Evolutionary conservation across 2,797 vertebrate species (phyloP), one percentile per base, ranked within the genome.

Genomic region (Hippoglossus hippoglossus): DNA sequence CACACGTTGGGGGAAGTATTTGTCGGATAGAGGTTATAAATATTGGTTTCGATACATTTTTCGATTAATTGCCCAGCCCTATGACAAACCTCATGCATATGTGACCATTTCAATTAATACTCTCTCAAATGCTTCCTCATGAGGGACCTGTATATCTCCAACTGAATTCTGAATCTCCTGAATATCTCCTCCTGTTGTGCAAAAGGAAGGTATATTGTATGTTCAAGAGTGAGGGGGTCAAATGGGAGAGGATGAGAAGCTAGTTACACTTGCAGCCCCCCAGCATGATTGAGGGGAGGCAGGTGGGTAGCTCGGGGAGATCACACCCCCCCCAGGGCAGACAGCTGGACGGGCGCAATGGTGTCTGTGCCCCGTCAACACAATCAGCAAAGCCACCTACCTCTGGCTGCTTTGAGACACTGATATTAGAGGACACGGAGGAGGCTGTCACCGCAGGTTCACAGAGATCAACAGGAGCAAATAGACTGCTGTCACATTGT

Each of bases 221-320:
- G 2, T 16, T 5, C 13, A 46, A 69, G 39, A 63, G 67, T 69
- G 67, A 6, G 59, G 61, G 9, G 55, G 36, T 61, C 49, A 74
- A 88, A 85, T 69, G 57, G 56, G 63, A 80, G 81, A 68, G 59
- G 44, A 85, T 68, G 65, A 73, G 39, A 54, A 61, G 72, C 70
- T 68, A 60, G 76, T 79, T 79, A 77, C 73, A 79, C 59, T 80
- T 71, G 52, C 53, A 74, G 79, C 74, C 71, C n/a, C 59, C 36
- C 83, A 83, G 89, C 61, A 59, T 81, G 80, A 78, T 70, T 84
- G 76, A 88, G 85, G 53, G 73, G 73, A 81, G 72, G 72, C 84
- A 75, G 76, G 83, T 71, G 69, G 77, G 56, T 67, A 76, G 77
- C 54, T 34, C 72, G 82, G 72, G 71, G 80, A 81, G 70, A 89